Evolutionary conservation across 2,888 invertebrate genomes (phyloP).

Genomic region (Orthonychiurus folsomi): DNA sequence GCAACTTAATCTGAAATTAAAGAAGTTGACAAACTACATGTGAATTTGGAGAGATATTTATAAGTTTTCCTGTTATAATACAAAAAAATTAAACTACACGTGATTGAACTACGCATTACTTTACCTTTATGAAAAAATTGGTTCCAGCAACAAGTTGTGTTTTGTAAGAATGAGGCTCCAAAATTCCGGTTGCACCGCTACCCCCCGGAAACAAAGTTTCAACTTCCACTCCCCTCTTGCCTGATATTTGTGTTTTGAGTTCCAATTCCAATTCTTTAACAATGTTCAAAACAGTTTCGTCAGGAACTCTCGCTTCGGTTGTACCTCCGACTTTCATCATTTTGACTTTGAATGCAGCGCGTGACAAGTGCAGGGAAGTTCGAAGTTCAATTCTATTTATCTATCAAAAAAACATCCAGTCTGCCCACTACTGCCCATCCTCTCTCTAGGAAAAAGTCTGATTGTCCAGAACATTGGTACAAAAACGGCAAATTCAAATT

Average conservation of each 20-base stretch:
- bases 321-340: constrained; percentile 27
- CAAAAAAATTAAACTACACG: constrained; percentile 2
- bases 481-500: no score
- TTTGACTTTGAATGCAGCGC: constrained; percentile 14
- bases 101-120: background rate
- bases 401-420: no score
- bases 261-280: constrained; percentile 37
- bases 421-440: no score
- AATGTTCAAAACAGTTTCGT: constrained; percentile 27
- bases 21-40: background rate
- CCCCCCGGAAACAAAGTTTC: constrained; percentile 35
- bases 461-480: no score
- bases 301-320: constrained; percentile 24
- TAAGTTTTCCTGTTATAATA: background rate
- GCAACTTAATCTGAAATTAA: constrained; percentile 15
- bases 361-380: background rate
- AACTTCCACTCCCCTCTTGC: constrained; percentile 34
- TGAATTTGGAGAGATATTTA: constrained; percentile 3
- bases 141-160: constrained; percentile 46
- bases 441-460: no score
- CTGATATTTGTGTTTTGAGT: constrained; percentile 39
- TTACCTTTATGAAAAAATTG: constrained; percentile 45
- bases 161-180: constrained; percentile 41
- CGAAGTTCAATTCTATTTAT: constrained; percentile 3
- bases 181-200: constrained; percentile 19